A percentile compares a stretch with the other conserved stretches of the same genome.
These are phyloP conservation scores for Incurvaria masculella DNA, from an alignment of 2,888 invertebrate species.

Conservation along the genomic window DNA sequence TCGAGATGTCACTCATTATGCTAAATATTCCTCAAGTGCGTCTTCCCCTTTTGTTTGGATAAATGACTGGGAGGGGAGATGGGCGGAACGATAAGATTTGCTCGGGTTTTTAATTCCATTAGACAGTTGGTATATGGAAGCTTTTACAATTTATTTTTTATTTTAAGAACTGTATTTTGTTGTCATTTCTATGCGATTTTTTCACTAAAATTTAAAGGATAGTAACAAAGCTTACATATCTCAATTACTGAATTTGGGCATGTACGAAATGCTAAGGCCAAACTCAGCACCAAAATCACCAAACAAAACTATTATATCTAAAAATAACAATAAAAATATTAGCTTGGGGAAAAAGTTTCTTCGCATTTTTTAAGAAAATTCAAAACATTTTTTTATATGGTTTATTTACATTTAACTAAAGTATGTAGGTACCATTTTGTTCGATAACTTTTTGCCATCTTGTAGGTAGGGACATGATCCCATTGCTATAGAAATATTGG, in stretches of 20 bases:
- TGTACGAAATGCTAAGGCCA: slow-evolving; percentile 5
- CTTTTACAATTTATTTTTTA: slow-evolving; percentile 38
- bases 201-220: neutral
- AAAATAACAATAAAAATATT: slow-evolving; percentile 30
- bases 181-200: slow-evolving; percentile 7
- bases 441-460: too few species aligned
- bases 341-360: too few species aligned
- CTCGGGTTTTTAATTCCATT: slow-evolving; percentile 32
- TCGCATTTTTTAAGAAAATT: too few species aligned
- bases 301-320: slow-evolving; percentile 27
- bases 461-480: too few species aligned
- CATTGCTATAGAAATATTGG: too few species aligned
- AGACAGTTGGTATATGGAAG: slow-evolving; percentile 56
- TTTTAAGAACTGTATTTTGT: slow-evolving; percentile 23
- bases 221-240: neutral
- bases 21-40: slow-evolving; percentile 36
- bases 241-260: neutral
- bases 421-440: too few species aligned
- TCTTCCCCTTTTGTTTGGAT: slow-evolving; percentile 36
- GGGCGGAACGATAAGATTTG: slow-evolving; percentile 29
- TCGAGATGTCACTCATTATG: slow-evolving; percentile 54
- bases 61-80: slow-evolving; percentile 26
- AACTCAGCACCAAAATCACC: slow-evolving; percentile 10
- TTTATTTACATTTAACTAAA: too few species aligned
- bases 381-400: too few species aligned